A percentile compares a stretch with the other conserved stretches of the same genome.
Evolutionary conservation across 2,888 invertebrate genomes (phyloP).

Genomic region (Vesta saturnalis): DNA sequence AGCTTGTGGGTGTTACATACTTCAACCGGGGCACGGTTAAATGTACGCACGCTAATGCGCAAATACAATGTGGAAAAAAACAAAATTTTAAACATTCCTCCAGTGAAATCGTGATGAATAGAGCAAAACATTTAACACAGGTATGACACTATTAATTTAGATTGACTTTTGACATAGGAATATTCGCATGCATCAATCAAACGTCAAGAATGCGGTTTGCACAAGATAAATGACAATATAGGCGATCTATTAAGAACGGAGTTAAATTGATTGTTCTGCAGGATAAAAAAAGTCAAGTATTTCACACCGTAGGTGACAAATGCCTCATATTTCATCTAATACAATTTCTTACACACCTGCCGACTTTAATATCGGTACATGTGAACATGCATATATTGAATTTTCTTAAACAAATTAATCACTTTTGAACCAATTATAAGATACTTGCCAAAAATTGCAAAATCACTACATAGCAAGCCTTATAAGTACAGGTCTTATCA

Average conservation of each 20-base stretch:
- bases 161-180: constrained; percentile 32
- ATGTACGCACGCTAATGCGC: constrained; percentile 28
- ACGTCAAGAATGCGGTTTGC: constrained; percentile 30
- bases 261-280: constrained; percentile 30
- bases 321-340: constrained; percentile 37
- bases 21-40: constrained; percentile 31
- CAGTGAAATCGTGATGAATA: constrained; percentile 12
- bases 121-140: constrained; percentile 23
- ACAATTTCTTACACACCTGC: constrained; percentile 23
- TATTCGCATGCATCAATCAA: constrained; percentile 34
- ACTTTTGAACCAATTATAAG: background rate
- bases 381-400: constrained; percentile 15
- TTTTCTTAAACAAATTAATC: background rate
- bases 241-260: constrained; percentile 26
- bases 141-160: constrained; percentile 31
- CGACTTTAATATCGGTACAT: constrained; percentile 9
- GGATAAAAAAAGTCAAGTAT: constrained; percentile 24
- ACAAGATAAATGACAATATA: constrained; percentile 32
- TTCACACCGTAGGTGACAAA: constrained; percentile 36
- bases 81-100: background rate
- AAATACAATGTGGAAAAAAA: background rate
- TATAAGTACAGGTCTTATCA: constrained; percentile 16
- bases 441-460: background rate
- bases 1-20: constrained; percentile 36
- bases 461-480: constrained; percentile 10